Percentiles rank a stretch among this genome's conserved stretches.
Evolutionary conservation across 2,113 vertebrate species (phyloP).

Genomic region (Mohoua ochrocephala): DNA sequence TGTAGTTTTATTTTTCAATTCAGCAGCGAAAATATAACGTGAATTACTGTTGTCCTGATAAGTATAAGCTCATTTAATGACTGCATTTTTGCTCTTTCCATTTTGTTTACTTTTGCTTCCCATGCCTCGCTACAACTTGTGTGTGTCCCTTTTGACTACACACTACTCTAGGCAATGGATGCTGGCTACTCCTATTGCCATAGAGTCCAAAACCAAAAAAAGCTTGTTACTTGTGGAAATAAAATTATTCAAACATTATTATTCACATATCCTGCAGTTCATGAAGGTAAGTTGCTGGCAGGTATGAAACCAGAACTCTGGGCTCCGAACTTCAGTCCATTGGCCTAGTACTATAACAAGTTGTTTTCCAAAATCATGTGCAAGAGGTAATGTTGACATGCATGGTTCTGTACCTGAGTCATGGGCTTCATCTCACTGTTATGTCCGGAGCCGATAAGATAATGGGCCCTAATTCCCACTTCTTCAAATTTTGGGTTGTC

Average conservation of each 20-base stretch:
- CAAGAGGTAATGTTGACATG: neutral
- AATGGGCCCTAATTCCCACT: constrained; percentile 79
- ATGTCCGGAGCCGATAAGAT: constrained; percentile 88
- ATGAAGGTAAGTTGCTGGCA: neutral
- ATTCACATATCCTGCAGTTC: neutral
- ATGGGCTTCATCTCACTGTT: constrained; percentile 90
- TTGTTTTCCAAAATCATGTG: neutral
- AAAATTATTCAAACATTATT: neutral
- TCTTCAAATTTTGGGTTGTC: constrained; percentile 89
- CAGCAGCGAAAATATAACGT: neutral
- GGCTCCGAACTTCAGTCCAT: neutral
- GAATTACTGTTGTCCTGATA: neutral
- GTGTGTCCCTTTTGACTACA: neutral
- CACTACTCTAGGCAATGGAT: neutral
- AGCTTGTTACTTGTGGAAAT: neutral
- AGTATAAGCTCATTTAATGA: neutral
- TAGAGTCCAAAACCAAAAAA: neutral
- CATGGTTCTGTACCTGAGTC: constrained; percentile 81
- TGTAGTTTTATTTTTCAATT: neutral
- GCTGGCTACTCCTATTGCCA: neutral
- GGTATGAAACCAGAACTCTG: neutral
- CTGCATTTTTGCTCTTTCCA: neutral
- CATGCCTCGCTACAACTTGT: neutral
- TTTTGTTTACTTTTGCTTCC: neutral
- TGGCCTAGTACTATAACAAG: neutral